Evolutionary conservation across 2,797 vertebrate genomes (phyloP).

Genomic region (Mallotus villosus): DNA sequence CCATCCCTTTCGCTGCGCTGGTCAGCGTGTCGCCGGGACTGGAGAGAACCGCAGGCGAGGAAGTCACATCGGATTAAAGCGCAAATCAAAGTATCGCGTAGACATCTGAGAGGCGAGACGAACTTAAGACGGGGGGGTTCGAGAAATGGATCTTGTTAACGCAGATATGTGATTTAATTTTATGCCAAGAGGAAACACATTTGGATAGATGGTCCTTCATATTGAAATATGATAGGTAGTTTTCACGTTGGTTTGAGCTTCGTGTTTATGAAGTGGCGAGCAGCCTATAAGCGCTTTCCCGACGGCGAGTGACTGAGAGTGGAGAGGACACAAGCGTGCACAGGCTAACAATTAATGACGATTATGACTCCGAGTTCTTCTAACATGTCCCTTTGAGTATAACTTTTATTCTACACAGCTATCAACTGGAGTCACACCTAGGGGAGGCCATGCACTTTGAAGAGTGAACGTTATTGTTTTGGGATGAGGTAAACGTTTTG

Average conservation of each 20-base stretch:
- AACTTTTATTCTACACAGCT: neutral
- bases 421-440: neutral
- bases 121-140: slow-evolving; percentile 47
- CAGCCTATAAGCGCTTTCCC: slow-evolving; percentile 12
- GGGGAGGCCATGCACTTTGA: neutral
- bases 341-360: slow-evolving; percentile 20
- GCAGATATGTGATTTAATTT: neutral
- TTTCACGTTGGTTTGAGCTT: slow-evolving; percentile 8
- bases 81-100: slow-evolving; percentile 25
- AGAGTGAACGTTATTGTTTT: slow-evolving; percentile 5
- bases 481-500: slow-evolving; percentile 21
- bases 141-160: neutral
- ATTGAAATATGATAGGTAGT: neutral
- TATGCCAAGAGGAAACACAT: neutral
- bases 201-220: neutral
- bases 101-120: slow-evolving; percentile 46
- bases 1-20: slow-evolving; percentile 8
- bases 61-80: slow-evolving; percentile 50
- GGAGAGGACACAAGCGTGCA: slow-evolving; percentile 46
- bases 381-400: slow-evolving; percentile 35
- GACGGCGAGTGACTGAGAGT: neutral
- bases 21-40: slow-evolving; percentile 49
- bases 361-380: slow-evolving; percentile 15
- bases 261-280: slow-evolving; percentile 14
- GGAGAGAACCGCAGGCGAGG: slow-evolving; percentile 31